Percentiles rank a stretch among this genome's conserved stretches.
These are phyloP conservation scores for Hestina assimilis DNA, from an alignment of 1,140 invertebrate species.

Conservation along the genomic window DNA sequence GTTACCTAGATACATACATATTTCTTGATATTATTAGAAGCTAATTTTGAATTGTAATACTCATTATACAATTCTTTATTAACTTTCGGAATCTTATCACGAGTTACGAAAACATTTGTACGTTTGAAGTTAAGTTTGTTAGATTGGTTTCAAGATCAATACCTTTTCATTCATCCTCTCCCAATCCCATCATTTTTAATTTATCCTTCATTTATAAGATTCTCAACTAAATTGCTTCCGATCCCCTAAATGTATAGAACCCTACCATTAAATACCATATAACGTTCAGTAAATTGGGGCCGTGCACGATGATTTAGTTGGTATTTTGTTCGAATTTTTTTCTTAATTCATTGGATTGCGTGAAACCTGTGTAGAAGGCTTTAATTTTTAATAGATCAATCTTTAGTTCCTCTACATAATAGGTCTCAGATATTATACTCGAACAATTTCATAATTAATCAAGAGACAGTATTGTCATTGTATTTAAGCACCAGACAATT, in stretches of 20 bases:
- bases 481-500: neutral
- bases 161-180: too few species aligned
- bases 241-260: too few species aligned
- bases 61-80: neutral
- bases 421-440: neutral
- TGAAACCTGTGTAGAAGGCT: too few species aligned
- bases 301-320: neutral
- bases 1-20: neutral
- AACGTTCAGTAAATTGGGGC: neutral
- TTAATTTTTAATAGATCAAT: too few species aligned
- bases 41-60: neutral
- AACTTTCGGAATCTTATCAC: neutral
- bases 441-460: neutral
- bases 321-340: neutral
- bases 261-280: neutral
- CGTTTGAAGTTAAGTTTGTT: neutral
- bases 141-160: neutral
- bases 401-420: too few species aligned
- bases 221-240: too few species aligned
- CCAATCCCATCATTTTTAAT: neutral
- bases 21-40: neutral
- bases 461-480: neutral
- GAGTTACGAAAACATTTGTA: neutral
- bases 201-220: neutral
- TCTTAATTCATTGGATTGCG: too few species aligned